phyloP scores from a whole-genome alignment of 37 sponge, comb jelly and placozoan species.

The Beroe forskalii region DNA sequence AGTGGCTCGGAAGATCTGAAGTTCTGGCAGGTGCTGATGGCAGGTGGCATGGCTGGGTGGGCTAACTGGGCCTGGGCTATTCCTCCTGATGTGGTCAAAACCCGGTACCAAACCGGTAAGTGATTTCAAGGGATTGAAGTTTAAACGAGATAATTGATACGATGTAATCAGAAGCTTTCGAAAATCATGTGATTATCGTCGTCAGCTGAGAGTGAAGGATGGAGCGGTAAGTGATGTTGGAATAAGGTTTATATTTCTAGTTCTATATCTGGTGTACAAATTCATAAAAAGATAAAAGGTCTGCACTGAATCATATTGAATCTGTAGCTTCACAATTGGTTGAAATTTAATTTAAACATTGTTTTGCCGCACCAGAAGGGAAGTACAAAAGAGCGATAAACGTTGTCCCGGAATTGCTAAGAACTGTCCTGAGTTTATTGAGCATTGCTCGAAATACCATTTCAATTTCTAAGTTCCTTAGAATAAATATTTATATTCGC shows the following conservation, averaged over 20 bases:
- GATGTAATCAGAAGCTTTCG: too few species aligned
- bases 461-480: not conserved
- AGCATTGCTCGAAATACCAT: not conserved
- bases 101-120: conserved; percentile 81
- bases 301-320: too few species aligned
- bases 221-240: conserved; percentile 66
- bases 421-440: not conserved
- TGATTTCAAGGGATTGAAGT: too few species aligned
- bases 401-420: conserved; percentile 42
- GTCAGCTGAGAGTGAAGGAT: conserved; percentile 76
- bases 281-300: too few species aligned
- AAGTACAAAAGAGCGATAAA: conserved; percentile 25
- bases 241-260: not conserved
- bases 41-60: conserved; percentile 80
- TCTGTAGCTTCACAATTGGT: too few species aligned
- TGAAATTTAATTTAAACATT: not conserved
- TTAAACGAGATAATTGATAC: too few species aligned
- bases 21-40: conserved; percentile 35
- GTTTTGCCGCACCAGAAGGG: conserved; percentile 41
- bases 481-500: not conserved
- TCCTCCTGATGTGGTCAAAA: conserved; percentile 90
- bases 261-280: too few species aligned
- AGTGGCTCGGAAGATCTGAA: conserved; percentile 70
- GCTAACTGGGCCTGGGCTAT: conserved; percentile 80
- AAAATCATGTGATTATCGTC: too few species aligned